Conservation (phyloP, 2,888 invertebrate species). For the Brenthis hecate region DNA sequence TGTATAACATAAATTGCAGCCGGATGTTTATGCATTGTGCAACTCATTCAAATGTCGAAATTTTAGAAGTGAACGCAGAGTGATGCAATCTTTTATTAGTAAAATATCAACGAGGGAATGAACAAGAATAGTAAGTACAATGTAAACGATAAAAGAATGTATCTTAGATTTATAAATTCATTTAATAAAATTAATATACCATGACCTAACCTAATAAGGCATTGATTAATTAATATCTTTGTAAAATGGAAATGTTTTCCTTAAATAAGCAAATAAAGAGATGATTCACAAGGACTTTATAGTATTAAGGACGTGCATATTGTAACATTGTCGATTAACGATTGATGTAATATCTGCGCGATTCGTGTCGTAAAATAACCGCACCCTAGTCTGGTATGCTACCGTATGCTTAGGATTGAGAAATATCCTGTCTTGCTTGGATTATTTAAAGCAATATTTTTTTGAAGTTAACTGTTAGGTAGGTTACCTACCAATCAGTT, state of each 20-base stretch:
- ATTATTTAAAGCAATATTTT: neutral
- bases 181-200: too few relatives aligned
- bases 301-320: neutral
- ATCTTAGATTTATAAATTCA: too few relatives aligned
- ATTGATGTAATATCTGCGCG: slow-evolving; percentile 19
- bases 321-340: slow-evolving; percentile 24
- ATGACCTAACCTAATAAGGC: too few relatives aligned
- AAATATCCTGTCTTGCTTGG: slow-evolving; percentile 43
- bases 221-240: too few relatives aligned
- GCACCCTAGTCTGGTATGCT: slow-evolving; percentile 57
- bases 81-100: slow-evolving; percentile 72
- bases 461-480: neutral
- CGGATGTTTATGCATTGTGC: slow-evolving; percentile 77
- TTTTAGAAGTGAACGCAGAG: slow-evolving; percentile 71
- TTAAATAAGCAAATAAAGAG: too few relatives aligned
- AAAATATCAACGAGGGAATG: slow-evolving; percentile 57
- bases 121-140: slow-evolving; percentile 38
- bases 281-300: too few relatives aligned
- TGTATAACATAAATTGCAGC: slow-evolving; percentile 43
- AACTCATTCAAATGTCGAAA: slow-evolving; percentile 73
- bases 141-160: neutral
- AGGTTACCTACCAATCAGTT: too few relatives aligned
- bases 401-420: slow-evolving; percentile 64
- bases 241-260: too few relatives aligned
- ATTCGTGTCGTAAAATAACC: slow-evolving; percentile 47